Evolutionary conservation across 2,888 invertebrate genomes (phyloP), one percentile per base, ranked within the genome.

Genomic region (Philereme transversata): DNA sequence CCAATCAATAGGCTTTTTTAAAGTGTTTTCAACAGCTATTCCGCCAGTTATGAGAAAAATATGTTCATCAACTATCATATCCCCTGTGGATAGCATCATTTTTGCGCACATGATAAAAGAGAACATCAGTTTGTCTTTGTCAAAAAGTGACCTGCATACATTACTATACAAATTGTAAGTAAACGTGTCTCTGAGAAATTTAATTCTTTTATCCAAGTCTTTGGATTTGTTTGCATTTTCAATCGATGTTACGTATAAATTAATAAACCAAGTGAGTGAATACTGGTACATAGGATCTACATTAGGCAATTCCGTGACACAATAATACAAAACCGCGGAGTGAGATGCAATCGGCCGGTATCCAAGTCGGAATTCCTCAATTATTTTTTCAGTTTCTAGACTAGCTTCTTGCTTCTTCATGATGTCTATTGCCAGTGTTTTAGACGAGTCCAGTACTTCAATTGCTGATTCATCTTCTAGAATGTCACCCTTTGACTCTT

Each of bases 211-310:
- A 52, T 95, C 94, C 70, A 97, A 91, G 73, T 95, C 94, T 83
- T 96, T 95, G 11, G 95, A 95, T 80, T 95, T 95, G 73, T 94
- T 94, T 0, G 95, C 95, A 72, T 95, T 94, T 75, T 96, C 95
- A 58, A 97, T 97, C 8, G 97, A 96, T 66, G 93, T 92, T 5
- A 96, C 88, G 77, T 96, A 97, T 41, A 97, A 92, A 85, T 96
- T 96, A 67, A 97, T 96, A 84, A 97, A 97, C 97, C 97, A 97
- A 8, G 94, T 94, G 47, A 97, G 90, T 0, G 97, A 97, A 84
- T 96, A 97, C 83, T 97, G 97, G 84, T 97, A 97, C 97, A 97
- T 97, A 5, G 97, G 96, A 86, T 97, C 96, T 40, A 97, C 95
- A 78, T 96, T 96, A 7, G 97, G 96, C 69, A 97, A 87, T 87